Percentiles rank a stretch among this genome's conserved stretches.
phyloP scores from a whole-genome alignment of 2,888 invertebrate genomes.

The Papilio gigon region DNA sequence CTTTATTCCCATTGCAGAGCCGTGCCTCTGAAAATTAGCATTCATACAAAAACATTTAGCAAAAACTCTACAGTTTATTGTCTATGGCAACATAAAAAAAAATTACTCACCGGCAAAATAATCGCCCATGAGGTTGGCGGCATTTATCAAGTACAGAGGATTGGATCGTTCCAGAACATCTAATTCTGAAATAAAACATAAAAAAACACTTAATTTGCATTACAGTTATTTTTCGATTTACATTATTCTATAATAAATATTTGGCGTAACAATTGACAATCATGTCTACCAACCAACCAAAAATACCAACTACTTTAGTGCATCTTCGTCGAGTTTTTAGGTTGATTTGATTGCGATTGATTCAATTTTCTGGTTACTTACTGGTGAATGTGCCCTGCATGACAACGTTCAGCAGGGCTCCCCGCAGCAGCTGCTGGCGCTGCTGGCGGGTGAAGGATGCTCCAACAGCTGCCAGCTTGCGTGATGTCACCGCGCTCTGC shows the following conservation, averaged over 20 bases:
- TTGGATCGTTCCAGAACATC: constrained; percentile 72
- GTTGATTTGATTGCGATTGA: too few relatives aligned
- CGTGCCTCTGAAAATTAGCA: constrained; percentile 67
- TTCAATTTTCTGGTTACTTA: constrained; percentile 51
- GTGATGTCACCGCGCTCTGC: constrained; percentile 59
- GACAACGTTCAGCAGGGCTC: constrained; percentile 67
- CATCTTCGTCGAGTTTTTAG: too few relatives aligned
- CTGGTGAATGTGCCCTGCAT: constrained; percentile 75
- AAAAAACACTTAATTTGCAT: constrained; percentile 14
- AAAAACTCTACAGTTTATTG: neutral
- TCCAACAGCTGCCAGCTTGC: constrained; percentile 71
- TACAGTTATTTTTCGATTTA: too few relatives aligned
- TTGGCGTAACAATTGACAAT: too few relatives aligned
- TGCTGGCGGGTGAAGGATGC: constrained; percentile 75
- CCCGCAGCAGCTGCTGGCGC: constrained; percentile 64
- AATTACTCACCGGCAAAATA: constrained; percentile 72
- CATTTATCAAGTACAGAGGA: constrained; percentile 72
- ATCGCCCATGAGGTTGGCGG: constrained; percentile 76
- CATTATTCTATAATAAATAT: too few relatives aligned
- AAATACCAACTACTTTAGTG: too few relatives aligned
- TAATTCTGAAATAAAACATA: constrained; percentile 62
- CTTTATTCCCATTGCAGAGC: constrained; percentile 74
- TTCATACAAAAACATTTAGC: neutral
- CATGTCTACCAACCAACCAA: too few relatives aligned
- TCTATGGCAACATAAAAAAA: neutral